phyloP scores from a whole-genome alignment of 2,888 invertebrate species.

The Nephrotoma flavescens region DNA sequence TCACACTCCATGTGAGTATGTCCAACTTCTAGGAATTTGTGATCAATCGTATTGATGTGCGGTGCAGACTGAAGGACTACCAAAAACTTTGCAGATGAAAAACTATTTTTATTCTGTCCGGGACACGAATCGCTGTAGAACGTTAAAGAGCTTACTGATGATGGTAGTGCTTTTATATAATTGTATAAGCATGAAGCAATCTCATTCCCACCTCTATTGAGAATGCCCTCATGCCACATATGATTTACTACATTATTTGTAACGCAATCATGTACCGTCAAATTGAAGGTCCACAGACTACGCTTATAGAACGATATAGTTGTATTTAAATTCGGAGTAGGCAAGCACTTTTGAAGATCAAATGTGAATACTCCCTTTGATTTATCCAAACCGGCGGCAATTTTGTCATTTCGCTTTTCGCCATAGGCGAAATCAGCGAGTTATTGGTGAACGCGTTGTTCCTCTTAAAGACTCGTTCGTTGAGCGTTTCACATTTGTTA shows the following conservation, averaged over 20 bases:
- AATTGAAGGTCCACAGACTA: not conserved
- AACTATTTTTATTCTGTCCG: no score
- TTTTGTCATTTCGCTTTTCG: not conserved
- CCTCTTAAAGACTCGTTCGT: no score
- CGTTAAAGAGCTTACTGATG: no score
- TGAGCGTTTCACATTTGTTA: no score
- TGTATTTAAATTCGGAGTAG: not conserved
- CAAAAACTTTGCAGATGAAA: no score
- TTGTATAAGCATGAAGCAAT: not conserved
- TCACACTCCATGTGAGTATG: no score
- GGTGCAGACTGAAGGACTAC: no score
- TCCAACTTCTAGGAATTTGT: no score
- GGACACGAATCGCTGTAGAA: no score
- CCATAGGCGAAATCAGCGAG: not conserved
- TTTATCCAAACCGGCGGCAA: not conserved
- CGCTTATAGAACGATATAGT: not conserved
- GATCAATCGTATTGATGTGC: no score
- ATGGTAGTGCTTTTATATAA: no score
- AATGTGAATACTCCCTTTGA: not conserved
- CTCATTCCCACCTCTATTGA: not conserved
- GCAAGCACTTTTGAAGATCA: not conserved
- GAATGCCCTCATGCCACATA: not conserved
- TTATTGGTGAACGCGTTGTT: not conserved
- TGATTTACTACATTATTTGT: not conserved
- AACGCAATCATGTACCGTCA: not conserved